Evolutionary conservation across 2,113 vertebrate genomes (phyloP).

Genomic region (Hypanus sabinus): DNA sequence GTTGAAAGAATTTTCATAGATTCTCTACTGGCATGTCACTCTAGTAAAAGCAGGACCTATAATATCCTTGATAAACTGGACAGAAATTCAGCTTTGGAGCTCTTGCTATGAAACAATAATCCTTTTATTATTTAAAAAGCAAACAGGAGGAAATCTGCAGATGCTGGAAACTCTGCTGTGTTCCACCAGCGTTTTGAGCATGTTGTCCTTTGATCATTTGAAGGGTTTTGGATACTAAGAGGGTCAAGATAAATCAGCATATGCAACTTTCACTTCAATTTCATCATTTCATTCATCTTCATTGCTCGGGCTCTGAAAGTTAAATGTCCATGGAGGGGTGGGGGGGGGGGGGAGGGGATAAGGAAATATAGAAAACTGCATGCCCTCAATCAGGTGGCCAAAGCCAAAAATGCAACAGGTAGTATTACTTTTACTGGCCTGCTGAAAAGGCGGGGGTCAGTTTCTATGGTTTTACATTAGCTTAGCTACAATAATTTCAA

Average conservation of each 20-base stretch:
- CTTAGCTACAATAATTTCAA: background rate
- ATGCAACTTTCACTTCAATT: background rate
- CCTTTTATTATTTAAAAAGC: background rate
- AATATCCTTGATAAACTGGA: background rate
- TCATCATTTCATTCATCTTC: background rate
- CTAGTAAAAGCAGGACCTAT: background rate
- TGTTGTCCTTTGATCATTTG: background rate
- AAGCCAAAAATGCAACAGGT: background rate
- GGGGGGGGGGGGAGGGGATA: too few relatives aligned
- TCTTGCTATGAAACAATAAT: background rate
- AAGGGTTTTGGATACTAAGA: background rate
- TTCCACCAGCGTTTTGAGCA: too few relatives aligned
- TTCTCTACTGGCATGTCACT: background rate
- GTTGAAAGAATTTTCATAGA: background rate
- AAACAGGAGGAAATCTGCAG: too few relatives aligned
- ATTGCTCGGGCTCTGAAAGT: background rate
- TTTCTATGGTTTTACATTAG: background rate
- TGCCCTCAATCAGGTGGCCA: background rate
- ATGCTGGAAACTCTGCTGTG: too few relatives aligned
- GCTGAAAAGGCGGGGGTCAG: background rate
- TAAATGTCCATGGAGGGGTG: background rate
- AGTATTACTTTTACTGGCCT: background rate
- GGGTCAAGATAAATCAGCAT: background rate
- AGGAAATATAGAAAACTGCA: background rate
- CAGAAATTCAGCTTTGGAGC: background rate